Evolutionary conservation across 2,797 vertebrate species (phyloP), one percentile per base, ranked within the genome.

Genomic region (Thripadectes ignobilis): DNA sequence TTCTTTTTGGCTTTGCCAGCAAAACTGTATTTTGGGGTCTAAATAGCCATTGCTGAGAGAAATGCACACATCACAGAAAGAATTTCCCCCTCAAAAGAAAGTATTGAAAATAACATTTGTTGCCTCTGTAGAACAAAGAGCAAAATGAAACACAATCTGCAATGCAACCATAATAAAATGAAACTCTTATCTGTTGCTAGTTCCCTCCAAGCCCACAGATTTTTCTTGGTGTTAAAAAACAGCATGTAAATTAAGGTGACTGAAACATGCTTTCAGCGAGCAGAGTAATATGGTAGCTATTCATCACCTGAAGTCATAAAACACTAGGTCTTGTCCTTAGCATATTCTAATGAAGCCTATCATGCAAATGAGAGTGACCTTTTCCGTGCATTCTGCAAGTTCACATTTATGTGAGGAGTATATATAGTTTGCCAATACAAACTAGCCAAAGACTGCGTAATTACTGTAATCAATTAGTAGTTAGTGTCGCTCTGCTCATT

Each of bases 361-460:
- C 98, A 99, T 99, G 99, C 99, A 99, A 99, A 99, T 99, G 98
- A 99, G 98, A 98, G 97, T 98, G 98, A 99, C 99, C 99, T 99
- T 99, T 99, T 98, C 98, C 86, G 96, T 98, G 98, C 98, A 98
- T 98, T 98, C 98, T 98, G 98, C 98, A 99, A 98, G 98, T 99
- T 98, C 99, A 99, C 98, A 99, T 99, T 99, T 99, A 98, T 98
- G 98, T 97, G 98, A 97, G 97, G 96, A 98, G 98, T 97, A 98
- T 98, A 98, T 91, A 98, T 98, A 98, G 98, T 98, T 98, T 98
- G 98, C 98, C 98, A 99, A 99, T 98, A 99, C 98, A 98, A 98
- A 99, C 98, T 98, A 98, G 98, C 98, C 98, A 98, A 98, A 99
- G 98, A 98, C 97, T 98, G 98, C 89, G 97, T 99, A 99, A 99